These are phyloP conservation scores for Idaea dimidiata DNA, from an alignment of 2,888 invertebrate genomes.

Conservation along the genomic window DNA sequence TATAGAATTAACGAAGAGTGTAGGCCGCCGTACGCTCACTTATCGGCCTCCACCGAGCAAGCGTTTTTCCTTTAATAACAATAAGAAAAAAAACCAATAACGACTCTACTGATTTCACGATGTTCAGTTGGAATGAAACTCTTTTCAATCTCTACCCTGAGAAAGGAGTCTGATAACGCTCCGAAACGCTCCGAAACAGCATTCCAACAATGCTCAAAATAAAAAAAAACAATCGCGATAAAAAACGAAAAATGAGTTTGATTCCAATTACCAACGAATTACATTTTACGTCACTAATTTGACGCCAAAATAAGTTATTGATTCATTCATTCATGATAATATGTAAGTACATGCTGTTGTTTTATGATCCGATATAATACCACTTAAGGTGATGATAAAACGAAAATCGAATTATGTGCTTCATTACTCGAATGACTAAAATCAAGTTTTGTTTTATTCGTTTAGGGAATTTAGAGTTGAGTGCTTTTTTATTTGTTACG, in stretches of 20 bases:
- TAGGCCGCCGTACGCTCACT: too few relatives aligned
- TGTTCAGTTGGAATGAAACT: too few relatives aligned
- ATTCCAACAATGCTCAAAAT: too few relatives aligned
- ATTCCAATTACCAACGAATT: not conserved
- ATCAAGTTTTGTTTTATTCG: constrained; percentile 24
- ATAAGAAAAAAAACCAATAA: too few relatives aligned
- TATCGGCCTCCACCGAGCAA: not conserved
- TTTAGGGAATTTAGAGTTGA: constrained; percentile 5
- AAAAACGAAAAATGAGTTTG: too few relatives aligned
- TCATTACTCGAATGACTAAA: constrained; percentile 45
- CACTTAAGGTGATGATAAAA: constrained; percentile 66
- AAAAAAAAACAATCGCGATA: too few relatives aligned
- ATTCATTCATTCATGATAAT: constrained; percentile 46
- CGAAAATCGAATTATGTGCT: constrained; percentile 68
- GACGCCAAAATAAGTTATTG: constrained; percentile 28
- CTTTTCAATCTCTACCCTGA: too few relatives aligned
- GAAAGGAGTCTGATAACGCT: too few relatives aligned
- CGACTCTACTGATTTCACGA: too few relatives aligned
- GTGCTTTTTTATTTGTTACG: not conserved
- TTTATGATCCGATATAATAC: constrained; percentile 62
- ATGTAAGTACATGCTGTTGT: constrained; percentile 33
- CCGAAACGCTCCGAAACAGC: too few relatives aligned
- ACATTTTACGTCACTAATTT: constrained; percentile 16
- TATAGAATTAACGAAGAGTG: too few relatives aligned
- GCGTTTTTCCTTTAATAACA: not conserved